A percentile compares a stretch with the other conserved stretches of the same genome.
These are phyloP conservation scores for Sterna hirundo DNA, from an alignment of 2,113 vertebrate genomes.

Conservation along the genomic window DNA sequence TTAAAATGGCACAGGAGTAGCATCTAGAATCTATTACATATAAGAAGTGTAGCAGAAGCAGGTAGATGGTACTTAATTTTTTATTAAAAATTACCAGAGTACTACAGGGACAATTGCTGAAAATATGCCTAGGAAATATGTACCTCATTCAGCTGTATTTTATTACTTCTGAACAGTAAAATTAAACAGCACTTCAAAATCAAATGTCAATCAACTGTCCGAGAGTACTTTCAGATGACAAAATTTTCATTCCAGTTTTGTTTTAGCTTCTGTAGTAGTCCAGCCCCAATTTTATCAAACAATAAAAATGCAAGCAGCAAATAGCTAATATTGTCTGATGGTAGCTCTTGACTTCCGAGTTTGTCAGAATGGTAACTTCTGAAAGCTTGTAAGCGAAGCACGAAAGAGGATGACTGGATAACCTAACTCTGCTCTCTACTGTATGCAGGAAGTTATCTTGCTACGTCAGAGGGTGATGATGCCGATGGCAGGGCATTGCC, in stretches of 20 bases:
- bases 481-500: not conserved
- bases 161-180: not conserved
- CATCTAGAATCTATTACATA: not conserved
- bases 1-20: not conserved
- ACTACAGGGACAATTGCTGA: not conserved
- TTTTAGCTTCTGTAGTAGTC: not conserved
- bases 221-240: not conserved
- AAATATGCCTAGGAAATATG: not conserved
- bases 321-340: not conserved
- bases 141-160: not conserved
- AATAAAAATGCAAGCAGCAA: not conserved
- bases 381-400: not conserved
- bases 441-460: not conserved
- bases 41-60: not conserved
- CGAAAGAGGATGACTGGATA: not conserved
- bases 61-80: not conserved
- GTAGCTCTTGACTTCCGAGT: not conserved
- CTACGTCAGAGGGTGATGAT: not conserved
- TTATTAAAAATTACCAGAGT: not conserved
- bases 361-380: not conserved
- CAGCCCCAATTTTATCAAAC: not conserved
- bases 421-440: not conserved
- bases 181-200: not conserved
- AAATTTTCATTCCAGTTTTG: not conserved
- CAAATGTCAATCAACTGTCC: not conserved